Evolutionary conservation across 2,797 vertebrate genomes (phyloP).

Genomic region (Neopelma chrysocephalum): DNA sequence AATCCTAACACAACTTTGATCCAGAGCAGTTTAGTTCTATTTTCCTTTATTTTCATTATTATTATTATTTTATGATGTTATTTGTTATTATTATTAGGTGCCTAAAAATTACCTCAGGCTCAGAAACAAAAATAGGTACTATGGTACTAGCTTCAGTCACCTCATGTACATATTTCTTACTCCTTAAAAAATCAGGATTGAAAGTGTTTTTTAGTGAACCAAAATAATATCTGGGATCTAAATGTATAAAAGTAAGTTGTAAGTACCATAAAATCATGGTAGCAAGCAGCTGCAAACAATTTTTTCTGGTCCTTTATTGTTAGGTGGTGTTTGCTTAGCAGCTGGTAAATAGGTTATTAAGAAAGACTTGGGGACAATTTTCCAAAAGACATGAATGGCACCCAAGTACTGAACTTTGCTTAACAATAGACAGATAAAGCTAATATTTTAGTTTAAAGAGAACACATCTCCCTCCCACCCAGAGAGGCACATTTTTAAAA

Average conservation of each 20-base stretch:
- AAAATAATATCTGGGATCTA: not conserved
- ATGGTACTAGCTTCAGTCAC: not conserved
- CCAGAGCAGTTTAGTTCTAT: not conserved
- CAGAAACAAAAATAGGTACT: not conserved
- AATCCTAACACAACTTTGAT: not conserved
- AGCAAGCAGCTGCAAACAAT: not conserved
- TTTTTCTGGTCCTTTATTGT: not conserved
- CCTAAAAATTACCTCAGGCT: not conserved
- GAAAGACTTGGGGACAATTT: not conserved
- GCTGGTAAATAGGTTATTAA: not conserved
- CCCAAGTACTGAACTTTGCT: not conserved
- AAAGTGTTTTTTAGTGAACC: not conserved
- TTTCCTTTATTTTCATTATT: not conserved
- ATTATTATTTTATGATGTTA: not conserved
- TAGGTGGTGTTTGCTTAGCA: not conserved
- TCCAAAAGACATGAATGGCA: not conserved
- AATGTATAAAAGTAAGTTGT: not conserved
- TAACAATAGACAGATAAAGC: not conserved
- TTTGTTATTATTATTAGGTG: not conserved
- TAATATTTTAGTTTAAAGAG: not conserved
- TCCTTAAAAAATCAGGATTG: not conserved
- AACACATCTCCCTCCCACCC: not conserved
- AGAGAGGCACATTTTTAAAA: slow-evolving; percentile 4
- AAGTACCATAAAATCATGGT: not conserved
- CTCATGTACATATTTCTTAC: not conserved